A percentile compares a stretch with the other conserved stretches of the same genome.
These are phyloP conservation scores for Anthrax anthrax DNA, from an alignment of 2,888 invertebrate species.

Conservation along the genomic window DNA sequence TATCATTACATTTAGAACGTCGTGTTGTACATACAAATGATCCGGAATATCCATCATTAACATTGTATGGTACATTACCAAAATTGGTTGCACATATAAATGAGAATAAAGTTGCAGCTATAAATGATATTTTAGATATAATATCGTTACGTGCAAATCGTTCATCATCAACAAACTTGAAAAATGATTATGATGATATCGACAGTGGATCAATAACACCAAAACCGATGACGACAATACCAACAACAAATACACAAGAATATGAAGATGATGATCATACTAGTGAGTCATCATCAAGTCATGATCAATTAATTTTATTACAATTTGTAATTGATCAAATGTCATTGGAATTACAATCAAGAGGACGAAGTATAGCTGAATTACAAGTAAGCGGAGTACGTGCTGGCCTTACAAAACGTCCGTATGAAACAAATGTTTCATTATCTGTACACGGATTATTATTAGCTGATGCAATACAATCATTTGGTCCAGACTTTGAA, in stretches of 20 bases:
- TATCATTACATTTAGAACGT: slow-evolving; percentile 57
- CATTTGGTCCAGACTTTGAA: slow-evolving; percentile 91
- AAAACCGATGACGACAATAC: not conserved
- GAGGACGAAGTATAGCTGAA: slow-evolving; percentile 82
- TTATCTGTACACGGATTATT: slow-evolving; percentile 85
- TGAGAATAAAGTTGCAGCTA: slow-evolving; percentile 69
- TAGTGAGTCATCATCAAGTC: slow-evolving; percentile 21
- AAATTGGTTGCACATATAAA: slow-evolving; percentile 79
- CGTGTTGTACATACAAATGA: slow-evolving; percentile 68
- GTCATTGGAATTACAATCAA: slow-evolving; percentile 73
- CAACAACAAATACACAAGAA: slow-evolving; percentile 7
- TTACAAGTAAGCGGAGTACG: slow-evolving; percentile 82
- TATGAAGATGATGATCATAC: not conserved
- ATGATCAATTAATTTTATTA: slow-evolving; percentile 50
- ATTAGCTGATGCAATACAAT: slow-evolving; percentile 88
- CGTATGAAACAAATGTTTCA: slow-evolving; percentile 58
- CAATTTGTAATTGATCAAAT: slow-evolving; percentile 81
- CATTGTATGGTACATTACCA: slow-evolving; percentile 72
- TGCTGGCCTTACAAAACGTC: slow-evolving; percentile 57
- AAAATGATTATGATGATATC: too few relatives aligned
- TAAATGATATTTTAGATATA: slow-evolving; percentile 41
- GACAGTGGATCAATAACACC: not conserved
- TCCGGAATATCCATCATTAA: slow-evolving; percentile 74
- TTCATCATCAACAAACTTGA: not conserved
- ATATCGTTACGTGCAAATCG: slow-evolving; percentile 18